Evolutionary conservation across 92 coral and sea anemone species (phyloP), one percentile per base, ranked within the genome.

Genomic region (Palythoa heliodiscus): DNA sequence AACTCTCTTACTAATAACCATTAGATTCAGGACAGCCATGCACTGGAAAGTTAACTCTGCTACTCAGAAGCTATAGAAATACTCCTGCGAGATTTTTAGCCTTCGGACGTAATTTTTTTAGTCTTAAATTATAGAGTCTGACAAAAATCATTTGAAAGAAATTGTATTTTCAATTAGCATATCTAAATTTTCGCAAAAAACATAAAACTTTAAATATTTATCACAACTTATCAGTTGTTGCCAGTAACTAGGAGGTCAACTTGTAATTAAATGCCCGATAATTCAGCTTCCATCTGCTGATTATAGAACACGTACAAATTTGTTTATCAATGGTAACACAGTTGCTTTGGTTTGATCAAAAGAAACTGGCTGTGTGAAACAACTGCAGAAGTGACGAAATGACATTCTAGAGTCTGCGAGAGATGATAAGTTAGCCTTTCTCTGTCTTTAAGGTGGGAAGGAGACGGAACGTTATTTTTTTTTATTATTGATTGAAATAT

Each of bases 201-300:
- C 78, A 22, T 63, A 4, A 17, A 8, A 63, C 38, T n/a, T 73
- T 73, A 73, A 73, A 47, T 73, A 73, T 73, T 73, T 50, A 73
- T 40, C 60, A 48, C 35, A 25, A 73, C 8, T 50, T 72, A 72
- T 19, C 78, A 73, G 7, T 50, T 73, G 78, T 20, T 73, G 37
- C 29, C 0, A 40, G 15, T 73, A 47, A 73, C n/a, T 73, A 50
- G 7, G 35, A 47, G 77, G 19, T 73, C 22, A 73, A 50, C 38
- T 12, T 4, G 2, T 11, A 20, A 20, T 73, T 11, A 73, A 50
- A 61, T 73, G 38, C 35, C 40, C 7, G 7, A 63, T 63, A 4
- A 63, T 63, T 23, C 23, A 17, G 24, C 19, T 23, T 63, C 2
- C 24, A 17, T 54, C 20, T 61, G 24, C 53, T 72, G 20, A 53